These are phyloP conservation scores for Macquaria ambigua DNA, from an alignment of 2,113 vertebrate genomes.

Conservation along the genomic window DNA sequence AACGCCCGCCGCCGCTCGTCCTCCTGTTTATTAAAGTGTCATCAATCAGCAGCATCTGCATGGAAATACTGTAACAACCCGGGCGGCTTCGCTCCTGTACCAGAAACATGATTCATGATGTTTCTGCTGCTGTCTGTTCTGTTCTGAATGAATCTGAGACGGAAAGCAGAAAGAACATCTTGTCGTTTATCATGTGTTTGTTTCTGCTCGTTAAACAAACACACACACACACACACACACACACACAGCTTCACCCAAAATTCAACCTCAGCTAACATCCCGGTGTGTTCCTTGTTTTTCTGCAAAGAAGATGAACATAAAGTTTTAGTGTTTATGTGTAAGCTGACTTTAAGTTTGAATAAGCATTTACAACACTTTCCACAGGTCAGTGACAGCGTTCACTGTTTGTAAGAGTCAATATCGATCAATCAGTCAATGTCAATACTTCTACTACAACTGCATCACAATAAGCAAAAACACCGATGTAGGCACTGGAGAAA, in stretches of 20 bases:
- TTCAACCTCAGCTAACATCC: neutral
- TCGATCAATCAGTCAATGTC: no score
- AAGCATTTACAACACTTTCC: neutral
- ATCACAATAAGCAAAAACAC: no score
- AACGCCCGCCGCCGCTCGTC: neutral
- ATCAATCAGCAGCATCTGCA: slow-evolving; percentile 35
- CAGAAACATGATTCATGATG: slow-evolving; percentile 49
- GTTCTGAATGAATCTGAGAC: slow-evolving; percentile 16
- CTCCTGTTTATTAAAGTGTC: neutral
- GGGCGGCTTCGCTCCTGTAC: neutral
- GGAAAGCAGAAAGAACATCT: slow-evolving; percentile 15
- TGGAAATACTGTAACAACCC: slow-evolving; percentile 23
- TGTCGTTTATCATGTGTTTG: slow-evolving; percentile 40
- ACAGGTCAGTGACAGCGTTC: no score
- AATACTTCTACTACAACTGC: no score
- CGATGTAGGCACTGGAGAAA: no score
- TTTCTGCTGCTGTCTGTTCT: slow-evolving; percentile 5
- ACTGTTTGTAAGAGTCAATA: no score
- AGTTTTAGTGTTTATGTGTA: neutral
- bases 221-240: no score
- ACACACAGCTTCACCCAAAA: neutral
- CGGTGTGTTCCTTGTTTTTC: no score
- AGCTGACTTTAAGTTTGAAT: neutral
- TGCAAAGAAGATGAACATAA: neutral
- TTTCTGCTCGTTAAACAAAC: slow-evolving; percentile 42